Conservation (phyloP, 2,888 invertebrate species). For the Hydroisotoma schaefferi region DNA sequence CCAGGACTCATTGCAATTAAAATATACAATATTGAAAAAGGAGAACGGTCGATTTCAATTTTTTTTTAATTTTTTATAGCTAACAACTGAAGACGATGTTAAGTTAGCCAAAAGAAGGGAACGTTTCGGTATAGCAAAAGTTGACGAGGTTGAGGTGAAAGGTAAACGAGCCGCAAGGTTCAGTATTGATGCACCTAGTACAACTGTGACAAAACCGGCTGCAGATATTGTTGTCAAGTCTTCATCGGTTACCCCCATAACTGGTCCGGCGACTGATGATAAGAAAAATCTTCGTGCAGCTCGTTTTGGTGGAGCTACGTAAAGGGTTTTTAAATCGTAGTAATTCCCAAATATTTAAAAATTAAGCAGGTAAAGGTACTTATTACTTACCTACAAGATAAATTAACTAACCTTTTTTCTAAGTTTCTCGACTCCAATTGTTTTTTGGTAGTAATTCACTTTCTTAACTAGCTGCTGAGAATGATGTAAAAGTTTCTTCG, state of each 20-base stretch:
- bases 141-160: background rate
- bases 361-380: too few species aligned
- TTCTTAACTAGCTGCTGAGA: too few species aligned
- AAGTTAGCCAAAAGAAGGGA: constrained; percentile 12
- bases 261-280: background rate
- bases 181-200: background rate
- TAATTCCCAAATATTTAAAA: too few species aligned
- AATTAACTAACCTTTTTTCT: too few species aligned
- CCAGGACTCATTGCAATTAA: too few species aligned
- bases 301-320: background rate
- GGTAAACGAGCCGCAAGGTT: constrained; percentile 3
- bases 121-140: background rate
- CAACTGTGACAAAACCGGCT: background rate
- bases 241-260: background rate
- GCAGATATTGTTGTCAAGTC: background rate
- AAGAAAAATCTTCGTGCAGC: constrained; percentile 5
- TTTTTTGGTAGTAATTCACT: too few species aligned
- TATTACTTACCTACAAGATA: too few species aligned
- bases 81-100: constrained; percentile 11
- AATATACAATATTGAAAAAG: too few species aligned
- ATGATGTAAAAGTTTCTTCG: too few species aligned
- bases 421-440: too few species aligned
- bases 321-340: too few species aligned
- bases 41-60: too few species aligned
- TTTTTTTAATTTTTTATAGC: constrained; percentile 3